Evolutionary conservation across 2,888 invertebrate species (phyloP).

Genomic region (Anticlea derivata): DNA sequence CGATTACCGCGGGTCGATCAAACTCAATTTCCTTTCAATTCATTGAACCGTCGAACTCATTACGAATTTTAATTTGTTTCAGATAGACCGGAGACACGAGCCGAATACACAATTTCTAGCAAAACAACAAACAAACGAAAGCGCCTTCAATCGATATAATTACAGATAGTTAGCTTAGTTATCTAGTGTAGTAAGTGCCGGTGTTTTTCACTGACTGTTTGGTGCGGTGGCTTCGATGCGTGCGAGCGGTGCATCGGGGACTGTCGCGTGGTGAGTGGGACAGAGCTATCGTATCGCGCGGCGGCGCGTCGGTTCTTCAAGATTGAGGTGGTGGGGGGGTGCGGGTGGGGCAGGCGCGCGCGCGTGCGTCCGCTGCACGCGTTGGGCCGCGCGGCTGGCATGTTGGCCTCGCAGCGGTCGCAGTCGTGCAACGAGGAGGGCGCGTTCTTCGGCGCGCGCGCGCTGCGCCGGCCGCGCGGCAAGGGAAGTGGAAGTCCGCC

Average conservation of each 20-base stretch:
- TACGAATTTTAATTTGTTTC: constrained; percentile 67
- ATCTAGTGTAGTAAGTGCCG: constrained; percentile 41
- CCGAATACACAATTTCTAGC: constrained; percentile 44
- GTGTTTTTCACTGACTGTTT: constrained; percentile 3
- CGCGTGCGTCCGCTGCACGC: constrained; percentile 80
- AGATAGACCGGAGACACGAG: constrained; percentile 63
- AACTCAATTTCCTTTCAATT: constrained; percentile 52
- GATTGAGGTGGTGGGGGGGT: constrained; percentile 81
- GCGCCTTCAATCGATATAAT: constrained; percentile 71
- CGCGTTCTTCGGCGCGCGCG: constrained; percentile 82
- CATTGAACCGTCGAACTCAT: constrained; percentile 50
- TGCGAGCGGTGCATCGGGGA: constrained; percentile 28
- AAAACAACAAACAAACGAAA: constrained; percentile 64
- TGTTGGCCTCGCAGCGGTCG: constrained; percentile 81
- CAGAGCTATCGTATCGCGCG: constrained; percentile 39
- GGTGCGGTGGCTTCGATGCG: constrained; percentile 41
- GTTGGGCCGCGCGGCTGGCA: constrained; percentile 76
- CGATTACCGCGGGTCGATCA: constrained; percentile 52
- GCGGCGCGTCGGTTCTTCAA: constrained; percentile 60
- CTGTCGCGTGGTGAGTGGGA: constrained; percentile 29
- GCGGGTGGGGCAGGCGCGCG: constrained; percentile 81
- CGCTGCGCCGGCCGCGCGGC: constrained; percentile 83
- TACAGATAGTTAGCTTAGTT: constrained; percentile 58
- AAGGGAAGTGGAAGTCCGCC: constrained; percentile 84
- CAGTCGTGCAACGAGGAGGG: constrained; percentile 83